Evolutionary conservation across 2,113 vertebrate genomes (phyloP).

Genomic region (Dendrocopos noguchii): DNA sequence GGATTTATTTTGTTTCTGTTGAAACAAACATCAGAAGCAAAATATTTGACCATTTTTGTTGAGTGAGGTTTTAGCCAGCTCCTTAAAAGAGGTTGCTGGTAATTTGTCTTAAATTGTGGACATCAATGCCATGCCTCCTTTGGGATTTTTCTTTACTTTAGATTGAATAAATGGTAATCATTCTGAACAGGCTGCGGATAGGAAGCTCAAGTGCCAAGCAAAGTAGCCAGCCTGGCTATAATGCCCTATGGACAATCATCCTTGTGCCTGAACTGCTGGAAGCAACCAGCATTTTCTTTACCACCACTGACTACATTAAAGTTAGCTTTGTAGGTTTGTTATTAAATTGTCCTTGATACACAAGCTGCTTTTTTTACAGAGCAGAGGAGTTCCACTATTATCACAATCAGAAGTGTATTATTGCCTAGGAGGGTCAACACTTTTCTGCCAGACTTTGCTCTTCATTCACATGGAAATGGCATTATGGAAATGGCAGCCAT

Average conservation of each 20-base stretch:
- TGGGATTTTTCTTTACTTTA: neutral
- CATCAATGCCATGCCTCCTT: neutral
- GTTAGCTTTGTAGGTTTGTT: neutral
- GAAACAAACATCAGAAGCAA: neutral
- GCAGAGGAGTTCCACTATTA: neutral
- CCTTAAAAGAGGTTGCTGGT: neutral
- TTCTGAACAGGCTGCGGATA: neutral
- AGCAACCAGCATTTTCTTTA: neutral
- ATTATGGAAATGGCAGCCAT: constrained; percentile 27
- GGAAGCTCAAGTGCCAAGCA: neutral
- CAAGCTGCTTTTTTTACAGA: neutral
- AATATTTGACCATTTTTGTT: neutral
- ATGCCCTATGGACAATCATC: neutral
- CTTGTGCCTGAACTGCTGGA: neutral
- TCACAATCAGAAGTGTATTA: constrained; percentile 26
- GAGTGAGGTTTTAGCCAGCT: neutral
- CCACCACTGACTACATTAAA: neutral
- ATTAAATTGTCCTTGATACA: neutral
- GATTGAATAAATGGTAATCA: neutral
- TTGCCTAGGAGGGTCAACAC: constrained; percentile 29
- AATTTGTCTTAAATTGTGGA: neutral
- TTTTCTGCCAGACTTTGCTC: constrained; percentile 29
- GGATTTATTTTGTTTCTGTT: neutral
- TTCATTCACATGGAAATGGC: constrained; percentile 33
- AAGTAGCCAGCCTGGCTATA: neutral